phyloP scores from a whole-genome alignment of 2,888 invertebrate species.

The Phortica okadai region DNA sequence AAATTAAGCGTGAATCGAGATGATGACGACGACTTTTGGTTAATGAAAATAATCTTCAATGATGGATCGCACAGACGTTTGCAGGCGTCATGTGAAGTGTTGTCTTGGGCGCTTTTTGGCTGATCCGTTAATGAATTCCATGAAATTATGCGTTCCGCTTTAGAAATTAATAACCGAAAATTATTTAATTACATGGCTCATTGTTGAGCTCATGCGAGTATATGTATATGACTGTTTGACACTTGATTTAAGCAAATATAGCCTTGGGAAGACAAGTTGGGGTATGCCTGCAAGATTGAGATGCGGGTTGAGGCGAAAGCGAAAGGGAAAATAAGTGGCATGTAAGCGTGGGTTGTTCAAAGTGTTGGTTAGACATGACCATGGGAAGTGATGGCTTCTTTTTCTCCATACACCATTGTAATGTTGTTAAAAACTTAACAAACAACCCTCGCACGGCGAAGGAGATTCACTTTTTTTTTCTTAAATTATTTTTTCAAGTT shows the following conservation, averaged over 20 bases:
- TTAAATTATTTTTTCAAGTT: no score
- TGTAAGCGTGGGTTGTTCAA: no score
- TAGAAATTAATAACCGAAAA: slow-evolving; percentile 22
- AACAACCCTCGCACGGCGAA: no score
- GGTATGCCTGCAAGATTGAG: no score
- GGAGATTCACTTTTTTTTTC: no score
- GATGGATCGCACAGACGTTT: slow-evolving; percentile 64
- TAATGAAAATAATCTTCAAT: slow-evolving; percentile 68
- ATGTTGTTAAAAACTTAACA: no score
- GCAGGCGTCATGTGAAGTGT: neutral
- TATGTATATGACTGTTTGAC: neutral
- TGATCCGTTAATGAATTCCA: slow-evolving; percentile 1
- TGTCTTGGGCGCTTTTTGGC: neutral
- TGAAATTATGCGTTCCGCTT: slow-evolving; percentile 4
- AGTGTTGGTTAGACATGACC: neutral
- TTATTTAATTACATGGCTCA: slow-evolving; percentile 27
- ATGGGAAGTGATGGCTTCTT: neutral
- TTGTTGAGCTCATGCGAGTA: neutral
- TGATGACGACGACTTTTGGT: slow-evolving; percentile 45
- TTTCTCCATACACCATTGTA: no score
- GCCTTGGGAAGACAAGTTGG: no score
- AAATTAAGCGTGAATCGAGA: slow-evolving; percentile 61
- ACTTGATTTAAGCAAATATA: neutral
- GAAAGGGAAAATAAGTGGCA: no score
- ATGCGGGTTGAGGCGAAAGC: no score